Evolutionary conservation across 2,888 invertebrate genomes (phyloP).

Genomic region (Allolobophora icterica): DNA sequence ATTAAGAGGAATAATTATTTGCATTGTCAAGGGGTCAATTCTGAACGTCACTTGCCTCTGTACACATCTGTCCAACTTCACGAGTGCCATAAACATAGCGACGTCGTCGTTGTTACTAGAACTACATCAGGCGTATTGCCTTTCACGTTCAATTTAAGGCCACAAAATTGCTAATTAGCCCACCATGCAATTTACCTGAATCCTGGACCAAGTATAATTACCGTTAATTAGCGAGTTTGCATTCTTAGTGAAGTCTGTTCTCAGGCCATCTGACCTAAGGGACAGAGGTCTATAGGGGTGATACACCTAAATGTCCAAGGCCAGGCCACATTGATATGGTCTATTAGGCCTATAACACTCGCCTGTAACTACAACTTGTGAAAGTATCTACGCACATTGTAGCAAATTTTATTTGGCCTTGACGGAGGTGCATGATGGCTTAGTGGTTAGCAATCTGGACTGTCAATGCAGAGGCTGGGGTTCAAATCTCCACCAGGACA

Average conservation of each 20-base stretch:
- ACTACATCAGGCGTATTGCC: neutral
- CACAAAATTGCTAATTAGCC: neutral
- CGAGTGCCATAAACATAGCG: too few species aligned
- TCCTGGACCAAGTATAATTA: neutral
- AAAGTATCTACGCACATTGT: too few species aligned
- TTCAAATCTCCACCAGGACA: too few species aligned
- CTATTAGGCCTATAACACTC: neutral
- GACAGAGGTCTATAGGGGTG: too few species aligned
- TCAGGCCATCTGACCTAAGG: neutral
- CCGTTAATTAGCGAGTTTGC: neutral
- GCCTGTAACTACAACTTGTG: neutral
- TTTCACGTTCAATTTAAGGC: neutral
- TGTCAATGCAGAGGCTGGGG: too few species aligned
- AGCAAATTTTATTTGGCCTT: too few species aligned
- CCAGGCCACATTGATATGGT: neutral
- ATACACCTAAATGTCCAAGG: too few species aligned
- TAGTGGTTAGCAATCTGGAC: too few species aligned
- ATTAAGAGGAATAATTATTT: neutral
- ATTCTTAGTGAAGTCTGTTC: neutral
- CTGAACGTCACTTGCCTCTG: neutral
- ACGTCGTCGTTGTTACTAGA: neutral
- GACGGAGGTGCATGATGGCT: too few species aligned
- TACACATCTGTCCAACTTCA: too few species aligned
- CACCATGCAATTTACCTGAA: neutral
- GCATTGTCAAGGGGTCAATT: neutral